A percentile compares a stretch with the other conserved stretches of the same genome.
These are phyloP conservation scores for Linepithema humile DNA, from an alignment of 1,140 invertebrate species.

Conservation along the genomic window DNA sequence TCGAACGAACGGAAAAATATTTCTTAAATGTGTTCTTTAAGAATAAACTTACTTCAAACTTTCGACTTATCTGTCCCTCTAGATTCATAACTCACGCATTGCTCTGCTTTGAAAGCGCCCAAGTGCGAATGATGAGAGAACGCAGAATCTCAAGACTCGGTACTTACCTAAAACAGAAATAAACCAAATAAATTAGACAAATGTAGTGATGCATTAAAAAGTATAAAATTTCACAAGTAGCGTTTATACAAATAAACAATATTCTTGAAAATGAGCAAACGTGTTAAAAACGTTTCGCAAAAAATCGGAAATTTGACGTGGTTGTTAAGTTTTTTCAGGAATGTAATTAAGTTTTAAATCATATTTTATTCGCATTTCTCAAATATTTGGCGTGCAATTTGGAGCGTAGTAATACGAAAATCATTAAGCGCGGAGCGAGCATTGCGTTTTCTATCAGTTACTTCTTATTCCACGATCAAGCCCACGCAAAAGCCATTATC, in stretches of 20 bases:
- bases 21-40: background rate
- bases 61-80: background rate
- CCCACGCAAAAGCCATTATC: background rate
- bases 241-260: background rate
- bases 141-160: too few relatives aligned
- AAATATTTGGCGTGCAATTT: too few relatives aligned
- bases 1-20: background rate
- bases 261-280: background rate
- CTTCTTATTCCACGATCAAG: background rate
- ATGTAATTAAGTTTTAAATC: too few relatives aligned
- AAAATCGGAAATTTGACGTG: background rate
- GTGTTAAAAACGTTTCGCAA: background rate
- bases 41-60: background rate
- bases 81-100: background rate
- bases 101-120: background rate
- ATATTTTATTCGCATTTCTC: too few relatives aligned
- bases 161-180: background rate
- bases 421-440: too few relatives aligned
- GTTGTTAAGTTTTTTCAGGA: too few relatives aligned
- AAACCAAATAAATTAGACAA: background rate
- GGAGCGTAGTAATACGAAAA: too few relatives aligned
- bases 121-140: background rate
- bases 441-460: too few relatives aligned
- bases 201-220: background rate
- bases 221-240: background rate